Conservation (phyloP, 23 tunicate genomes). For the Styela plicata region DNA sequence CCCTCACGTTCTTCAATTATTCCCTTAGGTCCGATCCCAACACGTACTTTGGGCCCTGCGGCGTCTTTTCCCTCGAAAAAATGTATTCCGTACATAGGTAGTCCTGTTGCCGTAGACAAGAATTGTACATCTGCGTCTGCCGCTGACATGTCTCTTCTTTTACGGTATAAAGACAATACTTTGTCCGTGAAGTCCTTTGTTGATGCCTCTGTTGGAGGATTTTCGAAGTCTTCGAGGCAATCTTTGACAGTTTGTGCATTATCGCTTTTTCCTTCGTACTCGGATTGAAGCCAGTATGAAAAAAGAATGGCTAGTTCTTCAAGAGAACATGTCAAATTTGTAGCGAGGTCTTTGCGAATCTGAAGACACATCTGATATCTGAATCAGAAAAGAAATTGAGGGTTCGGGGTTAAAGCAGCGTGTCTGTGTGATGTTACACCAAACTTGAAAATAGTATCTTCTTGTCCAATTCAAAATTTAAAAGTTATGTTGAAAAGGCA, state of each 20-base stretch:
- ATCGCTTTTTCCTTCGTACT: constrained; percentile 42
- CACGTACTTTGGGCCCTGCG: constrained; percentile 17
- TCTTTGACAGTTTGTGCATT: constrained; percentile 16
- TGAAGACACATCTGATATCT: constrained; percentile 86
- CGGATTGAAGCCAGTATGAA: constrained; percentile 84
- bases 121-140: constrained; percentile 78
- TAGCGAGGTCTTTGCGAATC: constrained; percentile 64
- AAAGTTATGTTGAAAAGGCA: no score
- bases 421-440: no score
- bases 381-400: no score
- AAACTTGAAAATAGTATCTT: no score
- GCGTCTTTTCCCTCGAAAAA: constrained; percentile 44
- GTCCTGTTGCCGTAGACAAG: constrained; percentile 42
- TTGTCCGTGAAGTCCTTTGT: constrained; percentile 42
- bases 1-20: constrained; percentile 37
- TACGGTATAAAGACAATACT: constrained; percentile 34
- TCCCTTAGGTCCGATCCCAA: constrained; percentile 57
- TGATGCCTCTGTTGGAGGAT: constrained; percentile 3
- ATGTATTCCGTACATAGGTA: constrained; percentile 73
- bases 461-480: no score
- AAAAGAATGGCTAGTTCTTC: constrained; percentile 45
- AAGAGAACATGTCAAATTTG: constrained; percentile 54
- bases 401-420: no score
- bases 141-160: constrained; percentile 57
- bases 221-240: constrained; percentile 3